phyloP scores from a whole-genome alignment of 2,797 vertebrate species.

The Buceros bicornis region DNA sequence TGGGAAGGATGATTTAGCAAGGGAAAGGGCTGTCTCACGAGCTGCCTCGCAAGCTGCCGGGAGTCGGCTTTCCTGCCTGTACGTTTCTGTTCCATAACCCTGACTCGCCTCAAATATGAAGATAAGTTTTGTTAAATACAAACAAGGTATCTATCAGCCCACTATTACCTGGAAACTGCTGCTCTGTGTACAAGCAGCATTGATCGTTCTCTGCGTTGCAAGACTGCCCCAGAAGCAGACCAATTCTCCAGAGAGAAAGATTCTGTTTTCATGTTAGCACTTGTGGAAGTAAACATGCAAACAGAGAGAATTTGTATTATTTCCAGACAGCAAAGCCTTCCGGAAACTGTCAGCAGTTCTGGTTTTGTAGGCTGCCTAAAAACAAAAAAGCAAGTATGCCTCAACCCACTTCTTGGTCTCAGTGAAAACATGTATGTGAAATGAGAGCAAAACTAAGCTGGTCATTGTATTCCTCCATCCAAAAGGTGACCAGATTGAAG shows the following conservation, averaged over 20 bases:
- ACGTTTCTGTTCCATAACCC: background rate
- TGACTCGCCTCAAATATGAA: background rate
- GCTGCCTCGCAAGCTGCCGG: background rate
- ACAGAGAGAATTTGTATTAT: background rate
- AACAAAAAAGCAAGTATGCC: background rate
- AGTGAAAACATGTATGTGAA: background rate
- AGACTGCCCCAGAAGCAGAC: background rate
- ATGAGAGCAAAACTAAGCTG: background rate
- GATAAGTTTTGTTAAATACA: accelerated
- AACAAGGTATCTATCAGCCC: background rate
- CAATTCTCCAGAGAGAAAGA: background rate
- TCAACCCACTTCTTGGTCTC: background rate
- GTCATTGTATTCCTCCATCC: background rate
- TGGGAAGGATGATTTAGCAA: background rate
- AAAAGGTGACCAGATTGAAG: background rate
- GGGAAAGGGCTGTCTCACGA: background rate
- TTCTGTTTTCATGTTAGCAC: background rate
- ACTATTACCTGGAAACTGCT: background rate
- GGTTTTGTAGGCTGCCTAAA: background rate
- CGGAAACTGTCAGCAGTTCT: background rate
- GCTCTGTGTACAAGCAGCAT: background rate
- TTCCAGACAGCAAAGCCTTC: background rate
- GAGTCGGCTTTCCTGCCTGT: background rate
- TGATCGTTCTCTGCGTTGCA: background rate
- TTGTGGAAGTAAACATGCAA: background rate